Base-by-base conservation (phyloP, 2,888 invertebrate species). In the Adelphocoris suturalis region DNA sequence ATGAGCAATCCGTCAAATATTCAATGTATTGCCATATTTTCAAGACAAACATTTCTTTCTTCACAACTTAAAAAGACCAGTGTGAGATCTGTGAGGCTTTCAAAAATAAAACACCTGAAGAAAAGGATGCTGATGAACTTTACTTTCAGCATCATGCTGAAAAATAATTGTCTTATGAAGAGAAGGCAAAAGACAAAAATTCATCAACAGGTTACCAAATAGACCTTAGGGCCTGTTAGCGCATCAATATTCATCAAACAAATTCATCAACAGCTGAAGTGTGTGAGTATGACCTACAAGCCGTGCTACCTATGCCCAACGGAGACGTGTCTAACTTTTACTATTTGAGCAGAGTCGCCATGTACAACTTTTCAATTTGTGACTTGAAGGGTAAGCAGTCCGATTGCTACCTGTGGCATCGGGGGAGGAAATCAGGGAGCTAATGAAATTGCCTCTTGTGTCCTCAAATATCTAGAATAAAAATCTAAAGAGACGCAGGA, bases 271-370 rank as follows among this genome's bases (percentile, higher is more conserved):
- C n/a, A n/a, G 61, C 11, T 19, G 61, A 7, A 3, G 61, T 61
- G 4, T 61, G 61, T 11, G 91, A 91, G 28, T 93, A 92, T 90
- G 93, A 93, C 88, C 91, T 93, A 89, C 92, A 93, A 90, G 92
- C 93, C 46, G 92, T 92, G 0, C 91, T 93, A 76, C 92, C 92
- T 14, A 91, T 91, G 78, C 92, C 92, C 47, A 91, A 91, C 84
- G 92, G 93, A 46, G 91, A 93, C 87, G 91, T 92, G 23, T 92
- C 92, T 23, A 89, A 91, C 46, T 92, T 93, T 91, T 92, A 92
- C 91, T 92, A 92, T 89, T 91, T 87, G 3, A 47, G 46, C 23
- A 84, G n/a, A 28, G 27, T 84, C 0, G 19, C 61, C 80, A 76
- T 90, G 4, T 91, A 90, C 84, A 92, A 92, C 76, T 91, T 92